Evolutionary conservation across 2,113 vertebrate species (phyloP), one percentile per base, ranked within the genome.

Genomic region (Numida meleagris): DNA sequence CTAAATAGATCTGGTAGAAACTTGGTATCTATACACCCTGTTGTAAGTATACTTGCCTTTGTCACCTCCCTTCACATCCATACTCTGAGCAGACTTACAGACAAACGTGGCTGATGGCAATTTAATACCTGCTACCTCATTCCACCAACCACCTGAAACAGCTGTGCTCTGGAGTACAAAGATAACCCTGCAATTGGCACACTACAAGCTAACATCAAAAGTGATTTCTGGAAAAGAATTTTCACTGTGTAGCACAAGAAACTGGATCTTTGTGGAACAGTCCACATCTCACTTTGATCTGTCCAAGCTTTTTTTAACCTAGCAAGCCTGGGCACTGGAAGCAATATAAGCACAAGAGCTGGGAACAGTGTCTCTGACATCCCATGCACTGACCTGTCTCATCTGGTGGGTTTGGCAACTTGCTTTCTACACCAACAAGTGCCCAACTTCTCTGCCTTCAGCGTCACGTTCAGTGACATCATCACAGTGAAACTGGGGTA

Each of bases 381-480:
- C 13, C 21, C 40, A 77, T n/a, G 51, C 76, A 76, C 17, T 50
- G 19, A 63, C 51, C 18, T 45, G n/a, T 55, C 21, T 72, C 42
- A 43, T 55, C 36, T 33, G 8, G 3, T 53, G 14, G 46, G 0
- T 36, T 5, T 65, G 16, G 34, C 57, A 40, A 59, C 38, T 42
- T 1, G 1, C 34, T 27, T 3, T 9, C 38, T 40, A 21, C 20
- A 67, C 4, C 0, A 0, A 76, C 36, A 62, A 92, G 74, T 21
- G 23, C 6, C 10, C 79, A 55, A 18, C 36, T 71, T 95, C 7
- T 2, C 38, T 82, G 50, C 63, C 46, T 66, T 66, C 62, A 70
- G 42, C 11, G 17, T 82, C 45, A 43, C 43, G 33, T 67, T 50
- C 82, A 77, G 50, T 85, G 78, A 80, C 59, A 63, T 87, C 75